Conservation (phyloP, 2,888 invertebrate genomes). For the Morpho deidamia region DNA sequence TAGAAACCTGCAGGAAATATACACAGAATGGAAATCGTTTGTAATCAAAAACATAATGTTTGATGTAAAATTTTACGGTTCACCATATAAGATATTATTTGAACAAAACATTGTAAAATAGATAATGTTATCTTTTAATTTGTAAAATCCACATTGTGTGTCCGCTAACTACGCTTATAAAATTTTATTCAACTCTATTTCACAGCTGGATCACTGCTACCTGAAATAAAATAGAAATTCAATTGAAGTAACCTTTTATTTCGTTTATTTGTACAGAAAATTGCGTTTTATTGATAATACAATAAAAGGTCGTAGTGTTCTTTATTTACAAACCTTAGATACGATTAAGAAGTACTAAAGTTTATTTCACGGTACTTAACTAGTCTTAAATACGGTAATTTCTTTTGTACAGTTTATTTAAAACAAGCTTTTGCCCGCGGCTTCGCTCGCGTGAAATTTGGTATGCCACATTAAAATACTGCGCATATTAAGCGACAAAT, state of each 20-base stretch:
- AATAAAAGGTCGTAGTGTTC: too few species aligned
- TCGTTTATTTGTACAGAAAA: neutral
- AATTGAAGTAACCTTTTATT: neutral
- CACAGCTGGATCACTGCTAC: conserved; percentile 51
- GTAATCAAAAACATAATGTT: neutral
- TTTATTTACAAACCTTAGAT: too few species aligned
- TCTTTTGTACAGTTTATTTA: too few species aligned
- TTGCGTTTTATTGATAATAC: neutral
- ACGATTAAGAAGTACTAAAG: too few species aligned
- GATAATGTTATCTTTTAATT: conserved; percentile 14
- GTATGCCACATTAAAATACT: too few species aligned
- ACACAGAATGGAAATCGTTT: neutral
- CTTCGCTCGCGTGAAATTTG: too few species aligned
- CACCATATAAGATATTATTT: conserved; percentile 4
- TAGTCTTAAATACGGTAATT: too few species aligned
- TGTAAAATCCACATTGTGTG: conserved; percentile 12
- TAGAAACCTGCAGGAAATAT: neutral
- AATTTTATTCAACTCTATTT: conserved; percentile 25
- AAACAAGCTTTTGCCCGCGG: too few species aligned
- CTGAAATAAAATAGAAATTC: conserved; percentile 37
- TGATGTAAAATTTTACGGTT: neutral
- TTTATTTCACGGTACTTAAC: too few species aligned
- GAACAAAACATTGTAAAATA: conserved; percentile 11
- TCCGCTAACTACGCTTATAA: conserved; percentile 17
- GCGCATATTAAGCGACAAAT: too few species aligned